Base-by-base conservation (phyloP, 1,140 invertebrate species). In the Eciton burchellii region DNA sequence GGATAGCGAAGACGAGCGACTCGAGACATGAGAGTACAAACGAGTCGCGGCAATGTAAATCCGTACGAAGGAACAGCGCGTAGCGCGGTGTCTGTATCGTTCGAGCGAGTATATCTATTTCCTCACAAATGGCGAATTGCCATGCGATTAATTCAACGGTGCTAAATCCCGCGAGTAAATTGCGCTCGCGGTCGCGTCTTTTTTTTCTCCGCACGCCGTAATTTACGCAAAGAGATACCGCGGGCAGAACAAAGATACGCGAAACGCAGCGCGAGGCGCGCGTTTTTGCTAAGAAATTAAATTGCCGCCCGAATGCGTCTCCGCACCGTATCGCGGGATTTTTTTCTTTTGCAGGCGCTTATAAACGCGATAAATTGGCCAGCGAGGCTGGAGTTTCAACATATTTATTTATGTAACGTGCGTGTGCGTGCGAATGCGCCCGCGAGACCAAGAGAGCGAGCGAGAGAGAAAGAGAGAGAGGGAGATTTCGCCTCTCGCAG, bases 201-300 rank as follows among this genome's bases (percentile, higher is more conserved):
- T 65, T 76, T 76, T 65, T 76, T 62, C 8, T 16, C 5, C 9
- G 21, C 49, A 35, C 35, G 63, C 21, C 56, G 74, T 79, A 79
- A 79, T 79, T 79, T 68, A 41, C 35, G 43, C 45, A 79, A 79
- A 79, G 63, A 43, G 74, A 77, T 77, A 77, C 47, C 35, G 45
- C 60, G 62, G n/a, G n/a, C n/a, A 2, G 14, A 54, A 16, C n/a
- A n/a, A 35, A 77, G 74, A 79, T 79, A 79, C 49, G 14, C 56
- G 70, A 68, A 79, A 68, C 43, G 24, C n/a, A n/a, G n/a, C n/a
- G n/a, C n/a, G 56, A 70, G 11, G 6, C 5, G 12, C 11, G 49
- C 63, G 49, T 56, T 77, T 79, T 68, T 70, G 52, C 74, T 79
- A 79, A 79, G 63, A 79, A 79, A 79, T 79, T 79, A 79, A 70